Conservation (phyloP, 2,113 vertebrate species). For the Strigops habroptila region DNA sequence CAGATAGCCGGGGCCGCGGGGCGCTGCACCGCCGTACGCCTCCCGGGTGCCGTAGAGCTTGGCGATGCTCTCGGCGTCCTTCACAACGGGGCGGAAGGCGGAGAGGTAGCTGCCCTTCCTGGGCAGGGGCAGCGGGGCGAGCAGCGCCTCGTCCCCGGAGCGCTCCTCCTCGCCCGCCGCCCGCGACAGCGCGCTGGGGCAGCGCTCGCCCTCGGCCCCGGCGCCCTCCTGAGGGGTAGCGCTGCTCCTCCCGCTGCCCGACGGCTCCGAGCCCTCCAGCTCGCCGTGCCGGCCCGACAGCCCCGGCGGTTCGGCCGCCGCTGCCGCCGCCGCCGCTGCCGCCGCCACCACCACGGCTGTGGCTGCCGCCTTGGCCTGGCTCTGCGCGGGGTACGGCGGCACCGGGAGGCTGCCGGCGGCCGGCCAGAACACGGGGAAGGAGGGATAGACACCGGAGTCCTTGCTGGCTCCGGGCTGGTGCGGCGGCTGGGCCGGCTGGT, state of each 20-base stretch:
- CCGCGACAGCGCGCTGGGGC: constrained; percentile 68
- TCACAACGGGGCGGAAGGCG: constrained; percentile 92
- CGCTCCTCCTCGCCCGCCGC: constrained; percentile 72
- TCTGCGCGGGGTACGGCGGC: constrained; percentile 79
- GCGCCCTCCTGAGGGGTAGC: constrained; percentile 77
- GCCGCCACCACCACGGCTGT: constrained; percentile 75
- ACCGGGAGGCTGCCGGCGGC: constrained; percentile 83
- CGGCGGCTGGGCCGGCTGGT: constrained; percentile 51
- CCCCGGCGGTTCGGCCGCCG: not conserved
- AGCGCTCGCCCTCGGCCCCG: constrained; percentile 66
- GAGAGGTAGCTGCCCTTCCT: constrained; percentile 90
- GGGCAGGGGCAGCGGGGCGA: constrained; percentile 77
- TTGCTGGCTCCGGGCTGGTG: constrained; percentile 64
- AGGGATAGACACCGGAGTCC: constrained; percentile 84
- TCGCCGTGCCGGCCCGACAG: constrained; percentile 5
- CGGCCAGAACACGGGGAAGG: constrained; percentile 94
- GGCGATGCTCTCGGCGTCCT: constrained; percentile 91
- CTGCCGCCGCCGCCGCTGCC: constrained; percentile 44
- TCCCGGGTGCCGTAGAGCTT: constrained; percentile 92
- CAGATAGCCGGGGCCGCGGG: constrained; percentile 77
- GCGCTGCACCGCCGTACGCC: constrained; percentile 63
- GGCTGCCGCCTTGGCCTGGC: constrained; percentile 76
- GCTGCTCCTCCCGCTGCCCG: constrained; percentile 72
- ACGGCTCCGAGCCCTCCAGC: constrained; percentile 42
- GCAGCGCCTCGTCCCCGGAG: constrained; percentile 80